phyloP scores from a whole-genome alignment of 2,113 vertebrate species.

The Tylochromis polylepis region DNA sequence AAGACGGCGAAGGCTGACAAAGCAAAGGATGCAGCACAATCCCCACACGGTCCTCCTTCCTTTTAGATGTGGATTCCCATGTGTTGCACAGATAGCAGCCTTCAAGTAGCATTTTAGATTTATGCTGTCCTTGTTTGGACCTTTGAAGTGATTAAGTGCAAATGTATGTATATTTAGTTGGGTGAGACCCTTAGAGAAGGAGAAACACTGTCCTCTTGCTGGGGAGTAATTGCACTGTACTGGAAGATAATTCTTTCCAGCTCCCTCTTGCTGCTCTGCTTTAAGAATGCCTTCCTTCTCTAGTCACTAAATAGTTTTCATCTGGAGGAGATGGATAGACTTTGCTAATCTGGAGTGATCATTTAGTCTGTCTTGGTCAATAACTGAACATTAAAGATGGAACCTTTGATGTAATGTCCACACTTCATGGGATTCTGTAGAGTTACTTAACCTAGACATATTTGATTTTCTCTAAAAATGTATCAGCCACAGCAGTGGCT shows the following conservation, averaged over 20 bases:
- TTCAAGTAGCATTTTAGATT: slow-evolving; percentile 10
- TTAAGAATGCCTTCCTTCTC: slow-evolving; percentile 46
- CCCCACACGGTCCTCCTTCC: not conserved
- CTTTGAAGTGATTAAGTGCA: slow-evolving; percentile 23
- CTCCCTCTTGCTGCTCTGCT: slow-evolving; percentile 31
- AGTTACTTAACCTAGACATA: slow-evolving; percentile 20
- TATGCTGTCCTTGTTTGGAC: slow-evolving; percentile 19
- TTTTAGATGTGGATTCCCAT: not conserved
- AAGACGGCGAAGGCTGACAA: not conserved
- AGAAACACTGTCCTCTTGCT: slow-evolving; percentile 1
- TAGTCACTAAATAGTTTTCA: slow-evolving; percentile 67
- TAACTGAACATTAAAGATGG: not conserved
- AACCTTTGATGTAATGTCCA: slow-evolving; percentile 43
- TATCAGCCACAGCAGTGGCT: not conserved
- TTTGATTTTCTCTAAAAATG: not conserved
- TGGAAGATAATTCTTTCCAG: slow-evolving; percentile 63
- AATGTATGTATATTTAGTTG: slow-evolving; percentile 26
- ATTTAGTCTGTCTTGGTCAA: slow-evolving; percentile 41
- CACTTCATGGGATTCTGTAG: slow-evolving; percentile 13
- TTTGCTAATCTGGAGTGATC: slow-evolving; percentile 26
- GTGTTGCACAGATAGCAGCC: slow-evolving; percentile 29
- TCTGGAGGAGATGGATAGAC: slow-evolving; percentile 53
- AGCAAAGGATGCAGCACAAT: not conserved
- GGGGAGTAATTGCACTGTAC: slow-evolving; percentile 11
- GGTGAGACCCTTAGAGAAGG: not conserved